Percentiles rank a stretch among this genome's conserved stretches.
These are phyloP conservation scores for Metaphire vulgaris DNA, from an alignment of 1,140 invertebrate species.

Conservation along the genomic window DNA sequence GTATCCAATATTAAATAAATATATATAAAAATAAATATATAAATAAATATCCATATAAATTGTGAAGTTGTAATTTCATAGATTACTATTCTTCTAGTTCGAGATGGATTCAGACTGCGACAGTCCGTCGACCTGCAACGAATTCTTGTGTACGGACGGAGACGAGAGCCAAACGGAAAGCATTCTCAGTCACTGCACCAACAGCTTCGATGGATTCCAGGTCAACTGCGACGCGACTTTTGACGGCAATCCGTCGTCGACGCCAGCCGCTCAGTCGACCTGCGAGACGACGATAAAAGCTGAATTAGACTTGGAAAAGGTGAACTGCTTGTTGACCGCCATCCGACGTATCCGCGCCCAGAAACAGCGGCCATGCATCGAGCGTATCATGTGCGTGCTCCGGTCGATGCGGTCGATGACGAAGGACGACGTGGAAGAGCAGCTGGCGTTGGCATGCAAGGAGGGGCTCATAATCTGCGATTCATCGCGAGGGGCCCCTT, in stretches of 20 bases:
- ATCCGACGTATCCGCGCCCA: not conserved
- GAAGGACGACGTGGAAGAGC: not conserved
- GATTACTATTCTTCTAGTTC: no score
- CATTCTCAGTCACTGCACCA: not conserved
- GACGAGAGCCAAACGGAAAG: not conserved
- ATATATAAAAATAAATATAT: no score
- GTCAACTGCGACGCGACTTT: not conserved
- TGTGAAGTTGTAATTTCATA: no score
- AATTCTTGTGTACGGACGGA: not conserved
- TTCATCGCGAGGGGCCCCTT: not conserved
- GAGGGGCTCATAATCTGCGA: not conserved
- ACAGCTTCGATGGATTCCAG: not conserved
- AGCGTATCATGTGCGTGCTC: not conserved
- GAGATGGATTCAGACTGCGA: not conserved
- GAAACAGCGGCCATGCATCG: not conserved
- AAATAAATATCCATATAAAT: no score
- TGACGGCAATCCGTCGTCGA: not conserved
- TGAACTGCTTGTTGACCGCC: not conserved
- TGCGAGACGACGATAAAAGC: not conserved
- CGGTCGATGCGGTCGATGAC: not conserved
- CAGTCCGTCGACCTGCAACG: not conserved
- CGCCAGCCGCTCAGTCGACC: not conserved
- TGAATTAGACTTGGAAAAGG: not conserved
- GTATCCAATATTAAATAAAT: no score
- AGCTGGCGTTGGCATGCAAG: not conserved